Evolutionary conservation across 2,888 invertebrate genomes (phyloP).

Genomic region (Apoda limacodes): DNA sequence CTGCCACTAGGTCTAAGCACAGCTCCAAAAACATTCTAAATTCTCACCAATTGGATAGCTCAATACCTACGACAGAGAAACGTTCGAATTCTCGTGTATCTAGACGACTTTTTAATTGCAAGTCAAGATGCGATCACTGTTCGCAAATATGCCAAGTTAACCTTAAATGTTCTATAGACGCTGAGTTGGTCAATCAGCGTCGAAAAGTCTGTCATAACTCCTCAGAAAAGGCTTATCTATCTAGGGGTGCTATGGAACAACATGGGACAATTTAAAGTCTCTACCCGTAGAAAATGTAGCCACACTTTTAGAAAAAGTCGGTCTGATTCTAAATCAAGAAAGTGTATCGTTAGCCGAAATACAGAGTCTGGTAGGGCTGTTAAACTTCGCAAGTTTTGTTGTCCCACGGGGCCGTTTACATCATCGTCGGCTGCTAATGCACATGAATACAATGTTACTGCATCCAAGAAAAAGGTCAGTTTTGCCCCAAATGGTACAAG

Average conservation of each 20-base stretch:
- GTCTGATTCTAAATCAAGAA: slow-evolving; percentile 1
- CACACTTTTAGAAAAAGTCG: slow-evolving; percentile 4
- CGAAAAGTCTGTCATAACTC: slow-evolving; percentile 14
- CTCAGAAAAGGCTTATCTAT: slow-evolving; percentile 7
- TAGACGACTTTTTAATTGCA: slow-evolving; percentile 20
- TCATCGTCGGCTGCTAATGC: slow-evolving; percentile 13
- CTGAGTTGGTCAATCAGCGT: slow-evolving; percentile 18
- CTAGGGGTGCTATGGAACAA: slow-evolving; percentile 9
- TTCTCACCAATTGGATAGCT: slow-evolving; percentile 18
- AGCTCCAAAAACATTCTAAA: no score
- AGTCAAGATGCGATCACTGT: slow-evolving; percentile 8
- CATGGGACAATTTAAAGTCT: slow-evolving; percentile 11
- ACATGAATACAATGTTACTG: slow-evolving; percentile 9
- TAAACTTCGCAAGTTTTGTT: no score
- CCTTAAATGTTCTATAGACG: slow-evolving; percentile 4
- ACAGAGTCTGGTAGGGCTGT: slow-evolving; percentile 20
- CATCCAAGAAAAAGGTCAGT: neutral
- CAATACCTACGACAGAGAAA: slow-evolving; percentile 11
- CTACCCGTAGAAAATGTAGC: slow-evolving; percentile 13
- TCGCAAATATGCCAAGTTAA: slow-evolving; percentile 5
- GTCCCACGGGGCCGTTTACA: no score
- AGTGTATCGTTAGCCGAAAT: slow-evolving; percentile 12
- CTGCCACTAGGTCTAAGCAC: no score
- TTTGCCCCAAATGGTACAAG: neutral
- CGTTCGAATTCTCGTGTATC: slow-evolving; percentile 15